Evolutionary conservation across 2,797 vertebrate species (phyloP), one percentile per base, ranked within the genome.

Genomic region (Meda fulgida): DNA sequence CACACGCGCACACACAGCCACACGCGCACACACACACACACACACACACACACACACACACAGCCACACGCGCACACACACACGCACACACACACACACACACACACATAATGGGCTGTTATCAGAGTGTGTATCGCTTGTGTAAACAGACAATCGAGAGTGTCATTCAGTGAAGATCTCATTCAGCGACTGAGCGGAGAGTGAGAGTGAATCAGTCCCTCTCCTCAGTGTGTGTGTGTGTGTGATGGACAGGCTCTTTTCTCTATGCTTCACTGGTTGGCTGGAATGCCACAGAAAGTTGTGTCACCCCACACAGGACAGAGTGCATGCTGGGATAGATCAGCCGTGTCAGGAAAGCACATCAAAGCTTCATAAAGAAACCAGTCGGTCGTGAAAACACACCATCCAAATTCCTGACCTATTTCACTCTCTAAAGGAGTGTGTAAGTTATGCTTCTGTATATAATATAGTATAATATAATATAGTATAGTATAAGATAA

Each of bases 221-320:
- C 58, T 5, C 58, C 23, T 58, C 4, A 58, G 58, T 4, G n/a
- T 84, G 40, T 81, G 81, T 51, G 51, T 53, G 80, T 78, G 83
- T 78, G 38, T 8, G 53, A 60, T 16, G 23, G 13, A 29, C 55
- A 31, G 66, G 55, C 31, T 72, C 86, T 78, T 81, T 58, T 55
- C 81, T 40, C 71, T 77, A 82, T 82, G 87, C 89, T 86, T 84
- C 88, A 84, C 77, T 86, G 84, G 31, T 63, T 36, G 29, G 7
- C 73, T 71, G 87, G 88, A 88, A 90, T 91, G 89, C 86, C 72
- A 38, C 60, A 75, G 66, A 85, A 85, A 73, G 81, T 66, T 29
- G 48, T n/a, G 48, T 55, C 75, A 78, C 84, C 70, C 84, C 77
- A 72, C 81, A 31, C 66, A 71, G 76, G 23, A 85, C 51, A 40